Conservation (phyloP, 2,113 vertebrate genomes). For the Trochalopteron elliotii region DNA sequence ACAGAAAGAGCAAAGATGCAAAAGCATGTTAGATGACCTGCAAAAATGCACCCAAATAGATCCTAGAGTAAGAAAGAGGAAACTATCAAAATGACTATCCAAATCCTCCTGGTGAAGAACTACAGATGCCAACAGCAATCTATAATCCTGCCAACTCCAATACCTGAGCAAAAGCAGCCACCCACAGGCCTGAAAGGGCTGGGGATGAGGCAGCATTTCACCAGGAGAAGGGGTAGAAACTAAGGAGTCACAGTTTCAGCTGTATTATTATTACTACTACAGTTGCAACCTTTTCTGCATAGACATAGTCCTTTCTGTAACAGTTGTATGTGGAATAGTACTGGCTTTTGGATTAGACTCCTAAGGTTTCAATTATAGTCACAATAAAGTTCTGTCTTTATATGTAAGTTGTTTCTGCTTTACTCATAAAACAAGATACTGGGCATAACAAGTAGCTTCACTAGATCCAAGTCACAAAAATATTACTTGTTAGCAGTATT, state of each 20-base stretch:
- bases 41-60: neutral
- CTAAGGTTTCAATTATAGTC: neutral
- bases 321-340: neutral
- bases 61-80: neutral
- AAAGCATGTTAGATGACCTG: neutral
- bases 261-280: neutral
- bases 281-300: neutral
- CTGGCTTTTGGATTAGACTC: neutral
- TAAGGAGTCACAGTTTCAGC: neutral
- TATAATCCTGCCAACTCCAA: neutral
- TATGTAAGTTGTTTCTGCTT: neutral
- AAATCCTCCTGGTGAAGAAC: neutral
- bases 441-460: neutral
- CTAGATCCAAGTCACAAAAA: neutral
- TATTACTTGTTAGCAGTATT: neutral
- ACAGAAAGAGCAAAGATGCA: neutral
- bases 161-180: neutral
- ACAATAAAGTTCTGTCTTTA: neutral
- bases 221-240: neutral
- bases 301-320: neutral
- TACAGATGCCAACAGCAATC: neutral
- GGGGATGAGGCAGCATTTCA: neutral
- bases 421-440: neutral
- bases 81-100: neutral
- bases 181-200: neutral